Conservation (phyloP, 1,140 invertebrate species). For the Drosophila pallidifrons region DNA sequence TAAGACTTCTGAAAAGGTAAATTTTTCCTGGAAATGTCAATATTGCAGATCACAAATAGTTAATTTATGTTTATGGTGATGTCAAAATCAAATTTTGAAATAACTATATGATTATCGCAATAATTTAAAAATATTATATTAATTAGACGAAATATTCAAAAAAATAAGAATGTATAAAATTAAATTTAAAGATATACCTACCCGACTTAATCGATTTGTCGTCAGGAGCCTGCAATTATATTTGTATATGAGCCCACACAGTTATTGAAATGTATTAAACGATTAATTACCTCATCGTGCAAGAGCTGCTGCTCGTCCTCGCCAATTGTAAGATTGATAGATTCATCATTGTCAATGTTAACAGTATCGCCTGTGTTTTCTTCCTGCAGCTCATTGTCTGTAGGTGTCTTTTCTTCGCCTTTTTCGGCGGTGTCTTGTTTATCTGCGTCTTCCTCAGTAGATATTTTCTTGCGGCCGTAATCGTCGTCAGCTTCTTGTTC, state of each 20-base stretch:
- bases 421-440: slow-evolving; percentile 39
- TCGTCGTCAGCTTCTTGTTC: slow-evolving; percentile 54
- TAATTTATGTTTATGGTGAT: no score
- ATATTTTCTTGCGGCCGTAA: slow-evolving; percentile 46
- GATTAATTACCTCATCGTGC: slow-evolving; percentile 87
- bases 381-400: slow-evolving; percentile 57
- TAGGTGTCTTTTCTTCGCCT: slow-evolving; percentile 37
- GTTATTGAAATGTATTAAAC: neutral
- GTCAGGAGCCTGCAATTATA: slow-evolving; percentile 69
- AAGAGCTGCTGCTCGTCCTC: slow-evolving; percentile 92
- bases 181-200: slow-evolving; percentile 41
- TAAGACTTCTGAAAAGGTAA: no score
- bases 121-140: no score
- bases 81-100: no score
- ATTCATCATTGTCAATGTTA: slow-evolving; percentile 88
- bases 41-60: no score
- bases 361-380: slow-evolving; percentile 71
- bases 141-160: no score
- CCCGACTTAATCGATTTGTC: slow-evolving; percentile 81
- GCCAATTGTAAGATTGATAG: slow-evolving; percentile 92
- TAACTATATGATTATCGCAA: no score
- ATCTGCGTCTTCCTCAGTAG: slow-evolving; percentile 18
- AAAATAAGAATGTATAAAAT: neutral
- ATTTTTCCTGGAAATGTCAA: no score
- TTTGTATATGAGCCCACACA: slow-evolving; percentile 18